Evolutionary conservation across 1,140 invertebrate species (phyloP).

Genomic region (Diorhabda sublineata): DNA sequence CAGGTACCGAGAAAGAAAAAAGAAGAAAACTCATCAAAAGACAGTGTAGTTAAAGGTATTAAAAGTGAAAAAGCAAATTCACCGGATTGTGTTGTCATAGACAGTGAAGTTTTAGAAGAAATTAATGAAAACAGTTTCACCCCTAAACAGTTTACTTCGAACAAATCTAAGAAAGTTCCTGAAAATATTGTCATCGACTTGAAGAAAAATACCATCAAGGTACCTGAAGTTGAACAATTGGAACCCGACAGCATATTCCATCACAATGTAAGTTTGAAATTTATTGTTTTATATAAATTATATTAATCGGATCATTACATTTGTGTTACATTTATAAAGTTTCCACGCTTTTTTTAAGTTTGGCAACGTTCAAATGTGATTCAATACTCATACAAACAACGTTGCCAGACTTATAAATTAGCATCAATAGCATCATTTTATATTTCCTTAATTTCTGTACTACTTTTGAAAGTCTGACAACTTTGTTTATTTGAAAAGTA

Average conservation of each 20-base stretch:
- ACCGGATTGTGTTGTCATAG: conserved; percentile 21
- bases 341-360: no score
- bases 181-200: conserved; percentile 46
- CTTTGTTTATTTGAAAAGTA: no score
- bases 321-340: no score
- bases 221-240: conserved; percentile 40
- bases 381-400: no score
- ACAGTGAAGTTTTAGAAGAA: conserved; percentile 35
- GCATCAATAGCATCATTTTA: no score
- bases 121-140: conserved; percentile 41
- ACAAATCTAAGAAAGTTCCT: conserved; percentile 35
- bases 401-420: no score
- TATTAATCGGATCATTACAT: no score
- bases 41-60: not conserved
- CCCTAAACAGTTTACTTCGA: conserved; percentile 36
- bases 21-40: conserved; percentile 6
- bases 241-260: conserved; percentile 45
- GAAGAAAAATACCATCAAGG: conserved; percentile 45
- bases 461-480: no score
- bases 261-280: conserved; percentile 37
- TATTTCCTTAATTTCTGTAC: no score
- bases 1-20: conserved; percentile 19
- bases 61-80: conserved; percentile 7
- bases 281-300: no score
- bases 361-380: no score